A percentile compares a stretch with the other conserved stretches of the same genome.
Evolutionary conservation across 2,113 vertebrate genomes (phyloP).

Genomic region (Chiloscyllium plagiosum): DNA sequence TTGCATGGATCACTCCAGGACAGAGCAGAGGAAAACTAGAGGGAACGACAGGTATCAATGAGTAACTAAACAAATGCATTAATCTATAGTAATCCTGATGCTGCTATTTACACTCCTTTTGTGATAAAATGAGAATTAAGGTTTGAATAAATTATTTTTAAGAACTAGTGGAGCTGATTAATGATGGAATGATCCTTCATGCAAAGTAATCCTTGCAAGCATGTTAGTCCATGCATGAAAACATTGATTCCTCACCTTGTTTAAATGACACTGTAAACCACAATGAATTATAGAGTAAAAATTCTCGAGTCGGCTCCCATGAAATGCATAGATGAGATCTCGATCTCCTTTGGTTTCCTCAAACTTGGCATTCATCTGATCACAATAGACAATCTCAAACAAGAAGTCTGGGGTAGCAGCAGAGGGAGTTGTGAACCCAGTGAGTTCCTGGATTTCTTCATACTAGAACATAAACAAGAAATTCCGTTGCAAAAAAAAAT

Average conservation of each 20-base stretch:
- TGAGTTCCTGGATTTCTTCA: conserved; percentile 73
- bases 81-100: not conserved
- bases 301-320: conserved; percentile 93
- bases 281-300: conserved; percentile 97
- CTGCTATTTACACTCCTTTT: not conserved
- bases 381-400: conserved; percentile 83
- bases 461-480: conserved; percentile 61
- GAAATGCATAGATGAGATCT: conserved; percentile 88
- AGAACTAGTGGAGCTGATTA: not conserved
- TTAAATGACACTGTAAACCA: conserved; percentile 91
- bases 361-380: conserved; percentile 77
- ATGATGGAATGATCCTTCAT: not conserved
- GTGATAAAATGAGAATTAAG: not conserved
- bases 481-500: not conserved
- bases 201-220: not conserved
- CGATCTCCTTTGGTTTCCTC: conserved; percentile 72
- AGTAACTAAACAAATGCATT: not conserved
- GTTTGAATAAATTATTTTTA: not conserved
- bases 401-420: conserved; percentile 82
- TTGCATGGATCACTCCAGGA: not conserved
- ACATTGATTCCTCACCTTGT: conserved; percentile 67
- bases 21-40: not conserved
- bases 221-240: not conserved
- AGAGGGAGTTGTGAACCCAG: conserved; percentile 57
- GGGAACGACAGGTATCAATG: not conserved